phyloP scores from a whole-genome alignment of 1,140 invertebrate genomes.

The Stegodyphus dumicola region DNA sequence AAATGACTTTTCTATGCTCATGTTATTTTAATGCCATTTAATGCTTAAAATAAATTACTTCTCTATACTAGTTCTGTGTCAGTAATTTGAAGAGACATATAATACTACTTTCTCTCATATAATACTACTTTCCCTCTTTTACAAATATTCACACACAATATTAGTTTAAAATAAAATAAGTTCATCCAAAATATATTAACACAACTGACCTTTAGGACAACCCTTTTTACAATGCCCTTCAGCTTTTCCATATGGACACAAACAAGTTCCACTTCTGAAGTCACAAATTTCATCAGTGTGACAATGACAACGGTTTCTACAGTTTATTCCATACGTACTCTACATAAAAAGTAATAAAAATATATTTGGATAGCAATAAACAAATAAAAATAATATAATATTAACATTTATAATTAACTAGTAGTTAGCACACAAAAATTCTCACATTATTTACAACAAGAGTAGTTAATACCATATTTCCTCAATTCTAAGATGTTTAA shows the following conservation, averaged over 20 bases:
- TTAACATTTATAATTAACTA: no score
- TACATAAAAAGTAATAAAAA: background rate
- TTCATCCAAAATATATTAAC: background rate
- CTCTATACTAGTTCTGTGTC: no score
- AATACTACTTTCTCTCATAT: background rate
- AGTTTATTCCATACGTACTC: constrained; percentile 19
- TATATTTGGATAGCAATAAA: background rate
- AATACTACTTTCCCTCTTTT: background rate
- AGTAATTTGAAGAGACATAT: no score
- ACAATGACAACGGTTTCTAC: constrained; percentile 71
- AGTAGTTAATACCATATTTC: no score
- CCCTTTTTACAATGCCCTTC: constrained; percentile 11
- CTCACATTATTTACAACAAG: no score
- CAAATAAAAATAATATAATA: no score
- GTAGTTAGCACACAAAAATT: no score
- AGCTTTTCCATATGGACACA: constrained; percentile 53
- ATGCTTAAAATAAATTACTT: no score
- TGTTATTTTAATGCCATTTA: no score
- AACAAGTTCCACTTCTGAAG: constrained; percentile 71
- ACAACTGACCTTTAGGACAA: constrained; percentile 34
- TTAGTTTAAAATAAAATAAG: no score
- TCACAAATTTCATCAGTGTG: constrained; percentile 83
- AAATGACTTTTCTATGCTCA: no score
- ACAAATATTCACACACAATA: background rate
- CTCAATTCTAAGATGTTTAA: no score